Evolutionary conservation across 53 echinoderm and acorn worm species (phyloP).

Genomic region (Astropecten irregularis): DNA sequence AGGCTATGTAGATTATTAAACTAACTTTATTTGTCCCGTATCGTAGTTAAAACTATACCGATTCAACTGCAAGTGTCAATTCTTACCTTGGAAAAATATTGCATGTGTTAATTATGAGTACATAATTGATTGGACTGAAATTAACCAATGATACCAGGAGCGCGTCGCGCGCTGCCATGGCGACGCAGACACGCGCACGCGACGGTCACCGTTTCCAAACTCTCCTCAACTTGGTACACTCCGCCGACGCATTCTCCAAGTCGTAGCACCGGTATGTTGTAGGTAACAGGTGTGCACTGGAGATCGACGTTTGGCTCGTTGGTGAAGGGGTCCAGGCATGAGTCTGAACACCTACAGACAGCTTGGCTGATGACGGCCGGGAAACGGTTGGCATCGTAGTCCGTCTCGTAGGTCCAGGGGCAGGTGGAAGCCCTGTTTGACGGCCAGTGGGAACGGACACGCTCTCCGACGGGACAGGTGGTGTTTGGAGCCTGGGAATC

Average conservation of each 20-base stretch:
- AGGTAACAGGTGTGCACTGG: slow-evolving; percentile 18
- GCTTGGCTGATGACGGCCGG: slow-evolving; percentile 18
- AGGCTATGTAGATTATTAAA: too few species aligned
- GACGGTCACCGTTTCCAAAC: slow-evolving; percentile 21
- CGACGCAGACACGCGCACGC: slow-evolving; percentile 51
- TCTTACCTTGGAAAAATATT: too few species aligned
- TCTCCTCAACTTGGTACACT: slow-evolving; percentile 15
- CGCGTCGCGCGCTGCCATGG: neutral
- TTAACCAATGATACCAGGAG: slow-evolving; percentile 2
- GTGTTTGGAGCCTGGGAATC: neutral
- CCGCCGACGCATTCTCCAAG: slow-evolving; percentile 35
- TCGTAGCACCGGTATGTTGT: slow-evolving; percentile 29
- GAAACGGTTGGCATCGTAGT: slow-evolving; percentile 34
- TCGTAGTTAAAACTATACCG: too few species aligned
- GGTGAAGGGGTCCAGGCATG: slow-evolving; percentile 7
- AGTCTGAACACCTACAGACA: slow-evolving; percentile 11
- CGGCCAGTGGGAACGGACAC: neutral
- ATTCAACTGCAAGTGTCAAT: too few species aligned
- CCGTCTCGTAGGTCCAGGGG: slow-evolving; percentile 32
- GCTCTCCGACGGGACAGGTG: slow-evolving; percentile 8
- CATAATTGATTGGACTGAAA: too few species aligned
- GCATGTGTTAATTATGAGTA: too few species aligned
- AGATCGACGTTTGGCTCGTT: neutral
- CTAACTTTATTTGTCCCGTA: too few species aligned
- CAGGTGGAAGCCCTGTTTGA: slow-evolving; percentile 4